Conservation (phyloP, 2,888 invertebrate genomes). For the Xestia rhomboidea region DNA sequence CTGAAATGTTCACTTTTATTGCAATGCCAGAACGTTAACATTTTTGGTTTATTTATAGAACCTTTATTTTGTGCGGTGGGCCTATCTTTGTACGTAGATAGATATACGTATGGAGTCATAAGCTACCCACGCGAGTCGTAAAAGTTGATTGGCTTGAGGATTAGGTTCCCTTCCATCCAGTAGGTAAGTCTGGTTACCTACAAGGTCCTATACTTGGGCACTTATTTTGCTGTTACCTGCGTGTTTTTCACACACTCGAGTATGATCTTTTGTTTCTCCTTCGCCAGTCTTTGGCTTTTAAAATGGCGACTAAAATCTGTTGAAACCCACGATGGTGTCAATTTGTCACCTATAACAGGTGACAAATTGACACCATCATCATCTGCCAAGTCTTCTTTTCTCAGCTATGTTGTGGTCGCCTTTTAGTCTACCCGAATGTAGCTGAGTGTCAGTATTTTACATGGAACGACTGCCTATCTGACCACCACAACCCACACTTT, state of each 20-base stretch:
- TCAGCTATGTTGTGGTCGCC: background rate
- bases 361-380: background rate
- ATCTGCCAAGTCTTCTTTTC: background rate
- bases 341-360: too few relatives aligned
- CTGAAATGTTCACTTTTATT: constrained; percentile 44
- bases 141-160: constrained; percentile 48
- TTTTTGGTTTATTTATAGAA: constrained; percentile 35
- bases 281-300: background rate
- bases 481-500: background rate
- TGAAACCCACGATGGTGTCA: background rate
- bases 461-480: background rate
- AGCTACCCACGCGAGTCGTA: constrained; percentile 47
- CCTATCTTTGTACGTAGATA: constrained; percentile 3
- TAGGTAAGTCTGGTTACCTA: constrained; percentile 17
- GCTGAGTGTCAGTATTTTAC: background rate
- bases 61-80: constrained; percentile 13
- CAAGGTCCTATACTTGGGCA: background rate
- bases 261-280: background rate
- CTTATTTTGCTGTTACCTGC: background rate
- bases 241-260: background rate
- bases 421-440: background rate
- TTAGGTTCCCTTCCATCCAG: constrained; percentile 16
- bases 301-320: background rate
- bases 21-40: constrained; percentile 12
- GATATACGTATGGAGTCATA: constrained; percentile 31